Conservation (phyloP, 2,797 vertebrate species). For the Pantherophis alleghaniensis region DNA sequence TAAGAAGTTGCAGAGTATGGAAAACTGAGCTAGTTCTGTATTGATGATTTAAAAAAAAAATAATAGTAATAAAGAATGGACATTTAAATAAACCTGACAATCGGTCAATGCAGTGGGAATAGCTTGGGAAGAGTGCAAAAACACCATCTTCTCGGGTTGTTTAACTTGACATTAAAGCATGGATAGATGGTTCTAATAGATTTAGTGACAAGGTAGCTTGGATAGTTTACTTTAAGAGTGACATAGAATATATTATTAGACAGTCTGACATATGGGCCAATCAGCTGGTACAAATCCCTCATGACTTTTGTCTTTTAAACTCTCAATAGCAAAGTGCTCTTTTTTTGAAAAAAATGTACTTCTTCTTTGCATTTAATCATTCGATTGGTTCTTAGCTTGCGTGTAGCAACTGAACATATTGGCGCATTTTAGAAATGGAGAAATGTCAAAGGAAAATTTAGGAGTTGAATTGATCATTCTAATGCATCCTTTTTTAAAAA, state of each 20-base stretch:
- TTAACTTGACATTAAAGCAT: slow-evolving; percentile 65
- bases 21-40: slow-evolving; percentile 55
- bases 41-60: slow-evolving; percentile 32
- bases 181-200: slow-evolving; percentile 66
- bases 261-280: slow-evolving; percentile 67
- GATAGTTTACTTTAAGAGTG: slow-evolving; percentile 77
- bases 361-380: slow-evolving; percentile 63
- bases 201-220: slow-evolving; percentile 71
- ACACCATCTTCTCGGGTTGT: slow-evolving; percentile 49
- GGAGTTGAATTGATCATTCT: slow-evolving; percentile 77
- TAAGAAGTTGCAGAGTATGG: slow-evolving; percentile 54
- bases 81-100: slow-evolving; percentile 65
- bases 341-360: slow-evolving; percentile 48
- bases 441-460: slow-evolving; percentile 77
- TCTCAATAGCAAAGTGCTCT: slow-evolving; percentile 54
- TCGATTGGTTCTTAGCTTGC: slow-evolving; percentile 67
- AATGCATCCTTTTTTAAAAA: slow-evolving; percentile 63
- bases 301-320: slow-evolving; percentile 58
- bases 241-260: slow-evolving; percentile 69
- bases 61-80: slow-evolving; percentile 52
- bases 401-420: slow-evolving; percentile 70
- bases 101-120: slow-evolving; percentile 47
- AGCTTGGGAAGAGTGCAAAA: slow-evolving; percentile 39
- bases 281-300: slow-evolving; percentile 63
- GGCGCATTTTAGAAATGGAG: slow-evolving; percentile 76